A percentile compares a stretch with the other conserved stretches of the same genome.
Evolutionary conservation across 2,797 vertebrate genomes (phyloP).

Genomic region (Galagoides demidoff): DNA sequence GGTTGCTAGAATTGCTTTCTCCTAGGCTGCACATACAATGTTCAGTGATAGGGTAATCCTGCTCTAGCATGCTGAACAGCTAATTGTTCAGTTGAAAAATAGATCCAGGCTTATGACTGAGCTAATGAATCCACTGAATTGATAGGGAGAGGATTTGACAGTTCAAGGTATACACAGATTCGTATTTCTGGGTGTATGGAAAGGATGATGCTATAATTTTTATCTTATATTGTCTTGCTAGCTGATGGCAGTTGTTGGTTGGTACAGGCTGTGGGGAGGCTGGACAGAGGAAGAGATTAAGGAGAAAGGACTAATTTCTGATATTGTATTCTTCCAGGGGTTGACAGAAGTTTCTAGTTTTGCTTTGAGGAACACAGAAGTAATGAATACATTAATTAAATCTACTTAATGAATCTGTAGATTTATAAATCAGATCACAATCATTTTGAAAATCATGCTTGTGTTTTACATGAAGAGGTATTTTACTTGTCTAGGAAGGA

Average conservation of each 20-base stretch:
- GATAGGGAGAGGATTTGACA: neutral
- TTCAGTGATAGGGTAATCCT: neutral
- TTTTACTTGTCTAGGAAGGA: neutral
- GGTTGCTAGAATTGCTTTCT: neutral
- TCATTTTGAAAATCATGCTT: neutral
- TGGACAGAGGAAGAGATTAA: neutral
- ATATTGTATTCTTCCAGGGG: neutral
- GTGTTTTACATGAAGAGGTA: neutral
- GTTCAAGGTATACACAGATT: neutral
- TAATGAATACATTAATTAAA: neutral
- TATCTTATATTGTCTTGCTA: neutral
- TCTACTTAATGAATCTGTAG: neutral
- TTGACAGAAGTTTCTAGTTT: neutral
- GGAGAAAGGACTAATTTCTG: neutral
- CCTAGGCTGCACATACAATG: neutral
- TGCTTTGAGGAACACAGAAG: slow-evolving; percentile 12
- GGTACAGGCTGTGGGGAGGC: neutral
- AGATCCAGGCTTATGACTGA: neutral
- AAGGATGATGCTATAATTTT: neutral
- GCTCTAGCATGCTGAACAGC: neutral
- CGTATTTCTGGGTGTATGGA: neutral
- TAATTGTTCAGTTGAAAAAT: slow-evolving; percentile 15
- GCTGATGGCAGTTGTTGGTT: neutral
- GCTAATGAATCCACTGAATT: neutral
- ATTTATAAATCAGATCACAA: slow-evolving; percentile 21